Conservation (phyloP, 1,140 invertebrate species). For the Drosophila arawakana region DNA sequence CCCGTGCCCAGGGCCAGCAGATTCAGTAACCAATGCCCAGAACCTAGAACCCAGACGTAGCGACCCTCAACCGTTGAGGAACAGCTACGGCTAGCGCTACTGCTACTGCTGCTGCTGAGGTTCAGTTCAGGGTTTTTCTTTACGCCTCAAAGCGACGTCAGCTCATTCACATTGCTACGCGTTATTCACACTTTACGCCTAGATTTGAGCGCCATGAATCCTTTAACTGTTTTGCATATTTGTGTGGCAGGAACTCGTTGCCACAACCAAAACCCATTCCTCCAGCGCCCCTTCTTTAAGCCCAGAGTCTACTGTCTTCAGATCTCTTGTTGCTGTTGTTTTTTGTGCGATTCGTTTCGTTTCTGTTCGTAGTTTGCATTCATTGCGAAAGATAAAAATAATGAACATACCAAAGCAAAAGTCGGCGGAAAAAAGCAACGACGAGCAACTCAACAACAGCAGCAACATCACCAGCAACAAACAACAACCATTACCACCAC, state of each 20-base stretch:
- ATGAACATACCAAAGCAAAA: conserved; percentile 82
- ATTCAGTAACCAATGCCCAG: conserved; percentile 5
- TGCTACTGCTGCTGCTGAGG: not conserved
- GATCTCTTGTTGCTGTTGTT: conserved; percentile 48
- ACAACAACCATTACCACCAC: conserved; percentile 39
- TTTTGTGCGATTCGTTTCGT: conserved; percentile 68
- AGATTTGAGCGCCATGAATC: conserved; percentile 80
- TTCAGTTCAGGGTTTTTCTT: conserved; percentile 11
- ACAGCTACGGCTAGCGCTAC: not conserved
- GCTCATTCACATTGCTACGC: conserved; percentile 81
- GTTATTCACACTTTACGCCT: conserved; percentile 82
- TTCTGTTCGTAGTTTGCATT: conserved; percentile 72
- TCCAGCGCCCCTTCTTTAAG: not conserved
- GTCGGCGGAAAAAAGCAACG: conserved; percentile 60
- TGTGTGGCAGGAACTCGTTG: conserved; percentile 50
- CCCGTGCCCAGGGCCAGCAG: conserved; percentile 26
- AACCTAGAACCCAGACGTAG: conserved; percentile 19
- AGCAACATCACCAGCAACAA: conserved; percentile 9
- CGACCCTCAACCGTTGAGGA: conserved; percentile 1
- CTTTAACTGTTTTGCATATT: conserved; percentile 80
- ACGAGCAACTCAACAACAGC: conserved; percentile 63
- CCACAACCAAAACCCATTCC: not conserved
- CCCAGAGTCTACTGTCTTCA: conserved; percentile 8
- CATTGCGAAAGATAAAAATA: conserved; percentile 82
- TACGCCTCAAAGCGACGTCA: conserved; percentile 61